A percentile compares a stretch with the other conserved stretches of the same genome.
Conservation (phyloP, 2,113 vertebrate species). For the Ammodytes dubius region DNA sequence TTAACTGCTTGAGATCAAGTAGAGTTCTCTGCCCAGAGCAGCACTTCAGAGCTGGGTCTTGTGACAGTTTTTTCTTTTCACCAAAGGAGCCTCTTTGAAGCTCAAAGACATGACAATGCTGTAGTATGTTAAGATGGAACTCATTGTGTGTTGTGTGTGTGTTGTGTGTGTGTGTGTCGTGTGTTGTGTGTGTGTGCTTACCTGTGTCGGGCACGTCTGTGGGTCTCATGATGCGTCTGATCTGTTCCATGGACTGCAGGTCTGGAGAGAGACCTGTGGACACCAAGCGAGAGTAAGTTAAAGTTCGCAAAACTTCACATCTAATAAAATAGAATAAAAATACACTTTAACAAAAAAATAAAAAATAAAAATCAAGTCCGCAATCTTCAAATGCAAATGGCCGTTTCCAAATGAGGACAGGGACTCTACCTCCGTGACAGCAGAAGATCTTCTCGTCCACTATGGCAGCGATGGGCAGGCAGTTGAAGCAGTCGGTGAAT, state of each 20-base stretch:
- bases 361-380: neutral
- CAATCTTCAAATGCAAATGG: neutral
- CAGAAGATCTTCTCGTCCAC: conserved; percentile 99
- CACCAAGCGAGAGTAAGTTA: too few species aligned
- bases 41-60: too few species aligned
- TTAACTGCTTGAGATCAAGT: neutral
- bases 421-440: conserved; percentile 94
- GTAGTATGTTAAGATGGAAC: neutral
- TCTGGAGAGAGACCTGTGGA: conserved; percentile 92
- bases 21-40: neutral
- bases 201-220: conserved; percentile 97
- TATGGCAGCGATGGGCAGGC: conserved; percentile 96
- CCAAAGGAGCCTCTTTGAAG: too few species aligned
- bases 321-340: too few species aligned
- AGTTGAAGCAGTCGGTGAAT: conserved; percentile 98
- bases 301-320: too few species aligned
- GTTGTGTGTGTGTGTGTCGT: neutral
- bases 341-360: too few species aligned
- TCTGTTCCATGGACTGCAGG: conserved; percentile 97
- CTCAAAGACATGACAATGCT: too few species aligned
- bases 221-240: conserved; percentile 97
- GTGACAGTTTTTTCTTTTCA: too few species aligned
- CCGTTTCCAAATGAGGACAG: neutral
- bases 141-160: rapidly evolving
- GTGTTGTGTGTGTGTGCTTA: conserved; percentile 48